A percentile compares a stretch with the other conserved stretches of the same genome.
Conservation (phyloP, 2,888 invertebrate genomes). For the Smittia sp. region DNA sequence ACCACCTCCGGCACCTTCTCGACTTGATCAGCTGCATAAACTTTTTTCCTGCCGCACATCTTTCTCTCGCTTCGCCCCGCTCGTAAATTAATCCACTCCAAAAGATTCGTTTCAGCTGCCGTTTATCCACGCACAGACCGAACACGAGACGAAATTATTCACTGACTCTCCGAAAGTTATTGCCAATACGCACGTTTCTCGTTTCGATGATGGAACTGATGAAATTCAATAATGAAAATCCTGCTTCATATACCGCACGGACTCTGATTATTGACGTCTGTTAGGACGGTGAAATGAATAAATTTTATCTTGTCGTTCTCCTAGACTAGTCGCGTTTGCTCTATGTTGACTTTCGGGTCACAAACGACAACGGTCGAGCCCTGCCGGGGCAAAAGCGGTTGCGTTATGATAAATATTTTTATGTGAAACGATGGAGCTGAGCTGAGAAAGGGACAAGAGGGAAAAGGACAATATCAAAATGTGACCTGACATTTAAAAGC, state of each 20-base stretch:
- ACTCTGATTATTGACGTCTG: slow-evolving; percentile 14
- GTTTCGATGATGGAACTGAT: slow-evolving; percentile 2
- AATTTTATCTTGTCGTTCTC: background rate
- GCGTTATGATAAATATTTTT: slow-evolving; percentile 11
- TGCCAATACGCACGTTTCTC: background rate
- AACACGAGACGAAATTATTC: background rate
- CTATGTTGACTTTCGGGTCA: background rate
- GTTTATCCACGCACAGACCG: background rate
- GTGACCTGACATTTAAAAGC: slow-evolving; percentile 15
- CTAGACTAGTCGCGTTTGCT: background rate
- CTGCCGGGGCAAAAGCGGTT: background rate
- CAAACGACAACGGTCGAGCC: background rate
- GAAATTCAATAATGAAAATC: slow-evolving; percentile 10
- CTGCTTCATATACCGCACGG: background rate
- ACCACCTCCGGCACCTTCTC: slow-evolving; percentile 36
- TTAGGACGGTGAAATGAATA: background rate
- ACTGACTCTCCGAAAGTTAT: background rate
- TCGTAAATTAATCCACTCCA: background rate
- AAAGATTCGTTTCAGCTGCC: background rate
- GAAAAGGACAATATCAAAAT: slow-evolving; percentile 13
- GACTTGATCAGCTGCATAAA: slow-evolving; percentile 1
- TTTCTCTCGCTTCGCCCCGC: background rate
- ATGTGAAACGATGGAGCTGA: background rate
- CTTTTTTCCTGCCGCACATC: slow-evolving; percentile 38
- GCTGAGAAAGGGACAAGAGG: slow-evolving; percentile 6